Evolutionary conservation across 2,888 invertebrate genomes (phyloP), one percentile per base, ranked within the genome.

Genomic region (Megaustenia siamemsis): DNA sequence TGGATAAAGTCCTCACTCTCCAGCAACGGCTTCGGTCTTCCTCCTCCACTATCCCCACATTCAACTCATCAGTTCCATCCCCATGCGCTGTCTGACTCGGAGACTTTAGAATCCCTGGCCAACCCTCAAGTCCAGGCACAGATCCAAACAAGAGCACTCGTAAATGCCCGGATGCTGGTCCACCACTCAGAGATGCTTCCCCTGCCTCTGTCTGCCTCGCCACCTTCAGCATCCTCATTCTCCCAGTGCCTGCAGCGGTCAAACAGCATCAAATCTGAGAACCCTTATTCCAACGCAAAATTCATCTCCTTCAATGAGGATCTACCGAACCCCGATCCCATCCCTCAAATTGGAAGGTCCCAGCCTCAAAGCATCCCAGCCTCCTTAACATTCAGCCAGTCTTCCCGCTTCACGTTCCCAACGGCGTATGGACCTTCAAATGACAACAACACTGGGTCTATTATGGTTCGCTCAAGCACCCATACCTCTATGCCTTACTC

Each of bases 261-360:
- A 60, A 92, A 92, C 88, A 93, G 93, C 86, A 91, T 93, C 87
- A 90, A 91, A 94, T 98, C 98, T 18, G 98, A 98, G 94, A 98
- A 98, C 95, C 95, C 98, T 93, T 98, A 98, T 94, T 97, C 97
- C 60, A 97, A 97, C 87, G 88, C 87, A 38, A 97, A 97, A 86
- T 87, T 87, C 68, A 87, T 86, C 71, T 83, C 87, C 69, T 79
- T 90, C 75, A 88, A 88, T 21, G 90, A 90, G 66, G 90, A 91
- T 60, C 87, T 88, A n/a, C 79, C 89, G 60, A 87, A 90, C 81
- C 90, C 92, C 66, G 91, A 89, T 84, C 91, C 92, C 56, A 91
- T 90, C 86, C 89, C 91, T 38, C 85, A 90, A 45, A 89, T 89
- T 75, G 89, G 90, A 82, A 90, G 90, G 86, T 63, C 73, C 18